phyloP scores from a whole-genome alignment of 2,797 vertebrate species.

The Streptopelia turtur region DNA sequence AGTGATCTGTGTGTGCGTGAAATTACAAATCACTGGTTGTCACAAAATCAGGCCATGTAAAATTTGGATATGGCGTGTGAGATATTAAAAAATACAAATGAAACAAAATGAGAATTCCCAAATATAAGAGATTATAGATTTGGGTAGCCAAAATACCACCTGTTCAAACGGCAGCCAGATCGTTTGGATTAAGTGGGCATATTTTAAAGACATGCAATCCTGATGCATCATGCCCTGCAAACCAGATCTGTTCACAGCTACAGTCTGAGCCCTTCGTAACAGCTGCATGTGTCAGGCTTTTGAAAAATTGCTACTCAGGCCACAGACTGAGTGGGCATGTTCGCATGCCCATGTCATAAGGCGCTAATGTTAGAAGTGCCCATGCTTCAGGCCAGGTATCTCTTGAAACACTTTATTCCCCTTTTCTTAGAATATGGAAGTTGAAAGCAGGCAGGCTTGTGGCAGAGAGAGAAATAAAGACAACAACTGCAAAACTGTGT shows the following conservation, averaged over 20 bases:
- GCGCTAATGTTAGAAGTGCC: background rate
- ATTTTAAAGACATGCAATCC: background rate
- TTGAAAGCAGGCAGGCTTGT: constrained; percentile 42
- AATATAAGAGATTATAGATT: background rate
- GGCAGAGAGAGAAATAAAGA: constrained; percentile 71
- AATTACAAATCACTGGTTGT: background rate
- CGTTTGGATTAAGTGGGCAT: background rate
- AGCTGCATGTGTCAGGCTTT: background rate
- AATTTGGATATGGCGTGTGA: background rate
- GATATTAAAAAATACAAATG: constrained; percentile 18
- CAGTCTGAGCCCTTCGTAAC: background rate
- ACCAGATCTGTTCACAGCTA: background rate
- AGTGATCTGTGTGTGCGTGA: background rate
- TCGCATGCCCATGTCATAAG: background rate
- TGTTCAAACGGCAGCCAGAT: background rate
- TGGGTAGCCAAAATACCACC: background rate
- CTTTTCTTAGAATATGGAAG: background rate
- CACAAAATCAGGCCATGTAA: constrained; percentile 21
- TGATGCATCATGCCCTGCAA: background rate
- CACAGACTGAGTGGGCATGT: background rate
- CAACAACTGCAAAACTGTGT: constrained; percentile 80
- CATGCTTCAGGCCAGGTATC: background rate
- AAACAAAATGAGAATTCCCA: constrained; percentile 11
- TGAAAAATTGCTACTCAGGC: background rate
- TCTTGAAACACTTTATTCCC: background rate